Evolutionary conservation across 2,888 invertebrate genomes (phyloP).

Genomic region (Auanema sp.): DNA sequence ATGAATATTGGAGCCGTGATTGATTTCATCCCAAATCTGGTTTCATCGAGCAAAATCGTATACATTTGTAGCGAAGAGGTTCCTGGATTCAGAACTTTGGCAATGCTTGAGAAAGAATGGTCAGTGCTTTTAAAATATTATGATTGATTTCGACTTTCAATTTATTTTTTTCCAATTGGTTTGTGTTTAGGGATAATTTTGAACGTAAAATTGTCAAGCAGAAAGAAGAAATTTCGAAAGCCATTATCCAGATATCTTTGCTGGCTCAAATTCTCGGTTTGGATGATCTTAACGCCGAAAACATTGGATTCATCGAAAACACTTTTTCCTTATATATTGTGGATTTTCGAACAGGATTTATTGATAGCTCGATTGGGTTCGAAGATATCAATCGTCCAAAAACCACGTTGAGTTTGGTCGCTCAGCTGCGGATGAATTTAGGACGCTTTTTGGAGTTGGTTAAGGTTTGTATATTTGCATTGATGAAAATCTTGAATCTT

Average conservation of each 20-base stretch:
- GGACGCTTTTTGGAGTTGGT: constrained; percentile 8
- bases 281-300: constrained; percentile 9
- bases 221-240: constrained; percentile 8
- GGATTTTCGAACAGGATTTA: constrained; percentile 11
- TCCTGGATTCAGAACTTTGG: constrained; percentile 5
- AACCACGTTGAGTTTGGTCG: constrained; percentile 3
- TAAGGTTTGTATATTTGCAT: constrained; percentile 7
- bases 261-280: constrained; percentile 10
- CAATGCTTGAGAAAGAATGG: constrained; percentile 10
- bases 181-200: constrained; percentile 12
- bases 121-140: constrained; percentile 10
- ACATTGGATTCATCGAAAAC: constrained; percentile 5
- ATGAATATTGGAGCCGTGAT: constrained; percentile 3
- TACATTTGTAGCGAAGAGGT: constrained; percentile 9
- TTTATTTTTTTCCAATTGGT: too few species aligned
- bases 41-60: constrained; percentile 11
- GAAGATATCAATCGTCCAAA: constrained; percentile 14
- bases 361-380: constrained; percentile 11
- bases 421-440: constrained; percentile 12
- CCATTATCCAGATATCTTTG: constrained; percentile 8
- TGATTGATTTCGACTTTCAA: constrained; percentile 5
- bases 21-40: constrained; percentile 9
- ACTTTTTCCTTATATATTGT: neutral
- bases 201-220: constrained; percentile 16
- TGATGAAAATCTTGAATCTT: constrained; percentile 11